Base-by-base conservation (phyloP, 2,888 invertebrate genomes). In the Plagodis pulveraria region DNA sequence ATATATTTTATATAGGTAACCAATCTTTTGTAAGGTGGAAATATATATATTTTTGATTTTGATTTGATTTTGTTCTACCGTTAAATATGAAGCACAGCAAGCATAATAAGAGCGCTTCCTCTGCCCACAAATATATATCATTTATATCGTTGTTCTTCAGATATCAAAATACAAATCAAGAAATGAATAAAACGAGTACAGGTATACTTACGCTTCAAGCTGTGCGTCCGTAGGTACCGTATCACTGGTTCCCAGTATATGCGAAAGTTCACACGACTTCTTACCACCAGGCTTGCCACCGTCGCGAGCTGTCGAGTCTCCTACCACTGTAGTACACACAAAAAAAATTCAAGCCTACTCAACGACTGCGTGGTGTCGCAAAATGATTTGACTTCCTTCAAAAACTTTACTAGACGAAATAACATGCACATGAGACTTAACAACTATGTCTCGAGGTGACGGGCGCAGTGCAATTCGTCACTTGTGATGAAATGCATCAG, bases 171-270 rank as follows among this genome's bases (percentile, higher is more conserved):
- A 1, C 2, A 48, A 10, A 47, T 38, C 42, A 52, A 5, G 42
- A 42, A 45, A 6, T 38, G 8, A 58, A 50, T 51, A 56, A 38
- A 22, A 22, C 22, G 22, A 22, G 22, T 22, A 4, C 4, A 22
- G 2, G 11, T 33, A 45, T 11, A 88, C 91, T 87, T 77, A 94
- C 94, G 93, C 94, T 93, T 97, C 96, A 56, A 97, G 93, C 72
- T 95, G 95, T 6, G 96, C 94, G 74, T 97, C 97, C 58, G 96
- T 96, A 61, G 96, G 95, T 72, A 95, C 96, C 0, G 94, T 86
- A 70, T 96, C 96, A 74, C 97, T 97, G 0, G 98, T 98, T 43
- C 98, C 98, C 42, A 98, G 89, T 74, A 98, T 98, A 80, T 98
- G 98, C 62, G 97, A 98, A 32, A 98, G 90, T 86, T 98, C 98